Evolutionary conservation across 2,113 vertebrate genomes (phyloP), one percentile per base, ranked within the genome.

Genomic region (Galbula dea): DNA sequence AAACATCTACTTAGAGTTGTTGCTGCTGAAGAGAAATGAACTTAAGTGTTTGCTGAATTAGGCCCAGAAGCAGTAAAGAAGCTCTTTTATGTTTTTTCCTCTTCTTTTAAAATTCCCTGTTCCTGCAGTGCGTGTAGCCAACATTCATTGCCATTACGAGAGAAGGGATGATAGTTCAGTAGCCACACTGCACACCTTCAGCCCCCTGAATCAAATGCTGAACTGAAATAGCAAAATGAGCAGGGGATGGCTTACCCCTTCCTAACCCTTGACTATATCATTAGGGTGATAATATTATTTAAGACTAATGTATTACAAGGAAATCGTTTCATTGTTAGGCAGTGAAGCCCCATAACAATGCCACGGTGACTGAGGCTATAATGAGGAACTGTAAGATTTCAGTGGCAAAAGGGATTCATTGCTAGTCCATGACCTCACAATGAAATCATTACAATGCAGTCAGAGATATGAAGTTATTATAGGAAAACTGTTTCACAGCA

Each of bases 401-500:
- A 86, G 1, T 89, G 88, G 81, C 63, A 89, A 90, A 94, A 88
- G 67, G 88, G 52, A 87, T 92, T 86, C 88, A 84, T 87, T 93
- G 81, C 81, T 95, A 86, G 88, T 92, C 92, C 87, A 43, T 90
- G 94, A 94, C 91, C 96, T 94, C 91, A 80, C 20, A 19, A 89
- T 89, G 94, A 95, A 95, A 90, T 94, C 95, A 95, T 93, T 95
- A 93, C 86, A 96, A 83, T 93, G 86, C 78, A 89, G 92, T 85
- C 86, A 85, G 76, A 93, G 57, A 92, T 92, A 77, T 22, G 81
- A 95, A 96, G 88, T 95, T 96, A 77, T 93, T 97, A 95, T 55
- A 37, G 74, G 49, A 83, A 95, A 96, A 93, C 80, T 75, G 51
- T 92, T 97, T 85, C 83, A 65, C 73, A 74, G 59, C 52, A 85